Evolutionary conservation across 2,113 vertebrate species (phyloP), one percentile per base, ranked within the genome.

Genomic region (Trogon melanurus): DNA sequence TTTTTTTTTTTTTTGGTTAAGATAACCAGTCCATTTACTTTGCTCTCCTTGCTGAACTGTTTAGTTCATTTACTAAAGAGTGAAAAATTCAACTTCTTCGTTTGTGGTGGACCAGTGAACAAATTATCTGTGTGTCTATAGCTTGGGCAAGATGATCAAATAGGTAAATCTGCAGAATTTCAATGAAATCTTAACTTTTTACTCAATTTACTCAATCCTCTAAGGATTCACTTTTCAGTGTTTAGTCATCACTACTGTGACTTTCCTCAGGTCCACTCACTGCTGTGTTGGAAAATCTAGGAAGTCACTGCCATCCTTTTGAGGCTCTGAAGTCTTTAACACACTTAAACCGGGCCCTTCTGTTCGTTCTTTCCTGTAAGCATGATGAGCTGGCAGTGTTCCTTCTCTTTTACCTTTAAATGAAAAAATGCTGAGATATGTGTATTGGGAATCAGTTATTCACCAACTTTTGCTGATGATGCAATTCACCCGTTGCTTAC

Each of bases 401-500:
- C 65, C 34, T 90, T 72, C 21, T 69, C 34, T 73, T 79, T 69
- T 75, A 15, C 32, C 48, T 67, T 72, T 65, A 69, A 75, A 83
- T 41, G 58, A 36, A 76, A 80, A 92, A 93, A 17, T 88, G 85
- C 93, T 95, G 81, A 93, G n/a, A 45, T 73, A 57, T 5, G 6
- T 16, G n/a, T 66, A 61, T 94, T 84, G 79, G 64, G 72, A 93
- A 70, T 79, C 84, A 73, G 86, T 89, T 91, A 62, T 51, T 75
- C 84, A 48, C 22, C 65, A 79, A 14, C 44, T 89, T 94, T 36
- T 96, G 88, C 93, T 89, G 72, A 86, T 67, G 34, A 15, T 92
- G 86, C 92, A 84, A 34, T 93, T 96, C 93, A 45, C 74, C 78
- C 85, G 70, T 93, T 85, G 89, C 85, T 57, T 91, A 41, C 60